Evolutionary conservation across 2,888 invertebrate species (phyloP), one percentile per base, ranked within the genome.

Genomic region (Asteroscopus sphinx): DNA sequence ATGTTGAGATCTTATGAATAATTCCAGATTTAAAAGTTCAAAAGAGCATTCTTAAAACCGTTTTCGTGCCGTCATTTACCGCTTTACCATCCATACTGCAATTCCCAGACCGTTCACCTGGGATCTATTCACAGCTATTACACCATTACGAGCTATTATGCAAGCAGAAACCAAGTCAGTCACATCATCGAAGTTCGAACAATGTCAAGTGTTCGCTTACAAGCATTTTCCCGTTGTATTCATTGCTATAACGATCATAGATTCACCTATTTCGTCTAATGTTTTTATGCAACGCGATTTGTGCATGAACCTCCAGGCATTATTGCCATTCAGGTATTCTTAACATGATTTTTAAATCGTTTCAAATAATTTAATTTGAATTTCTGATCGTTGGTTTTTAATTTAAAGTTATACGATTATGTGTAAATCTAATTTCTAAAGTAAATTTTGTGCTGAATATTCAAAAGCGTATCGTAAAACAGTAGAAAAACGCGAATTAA

Each of bases 221-320:
- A 48, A 52, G 52, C 25, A 39, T 54, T 59, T 61, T 68, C 61
- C 59, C 64, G 60, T 67, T 68, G 62, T 60, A 68, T 68, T 62
- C 62, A 56, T 70, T 64, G 66, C 60, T 60, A 58, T 66, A 68
- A 60, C 48, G 65, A 60, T 48, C 49, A 60, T 46, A 67, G 69
- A 76, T 77, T 77, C 75, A 75, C 76, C 74, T 77, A 74, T 75
- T 78, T 80, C 54, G 51, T 70, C 67, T 73, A 68, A 77, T 73
- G 74, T 60, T 72, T 77, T 73, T 76, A 75, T 71, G 70, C 67
- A 68, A 51, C 55, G 65, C 54, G 54, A 59, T 63, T 68, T 49
- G 44, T 63, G 69, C 64, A 64, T 65, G 46, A 67, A 47, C 59
- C 45, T 48, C 33, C 47, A 46, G 44, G 16, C 28, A 54, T 54